Evolutionary conservation across 2,113 vertebrate species (phyloP).

Genomic region (Cathartes aura): DNA sequence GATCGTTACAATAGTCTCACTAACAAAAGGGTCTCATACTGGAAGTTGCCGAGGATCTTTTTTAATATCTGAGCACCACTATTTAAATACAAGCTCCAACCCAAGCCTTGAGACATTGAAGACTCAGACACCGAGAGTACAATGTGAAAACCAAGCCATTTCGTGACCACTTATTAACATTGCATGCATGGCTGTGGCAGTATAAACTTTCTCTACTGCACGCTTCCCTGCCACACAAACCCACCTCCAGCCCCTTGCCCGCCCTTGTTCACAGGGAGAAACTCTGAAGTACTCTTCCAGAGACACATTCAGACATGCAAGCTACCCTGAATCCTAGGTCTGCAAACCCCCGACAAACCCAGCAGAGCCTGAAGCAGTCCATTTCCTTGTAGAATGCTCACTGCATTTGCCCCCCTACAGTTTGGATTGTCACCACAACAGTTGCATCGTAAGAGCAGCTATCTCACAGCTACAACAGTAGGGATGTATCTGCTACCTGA

Average conservation of each 20-base stretch:
- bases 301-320: not conserved
- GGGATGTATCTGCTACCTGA: not conserved
- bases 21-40: not conserved
- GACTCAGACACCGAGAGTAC: not conserved
- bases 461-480: not conserved
- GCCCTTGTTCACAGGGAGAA: not conserved
- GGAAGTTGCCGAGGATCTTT: not conserved
- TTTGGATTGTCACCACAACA: not conserved
- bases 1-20: not conserved
- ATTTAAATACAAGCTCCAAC: not conserved
- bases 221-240: not conserved
- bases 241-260: not conserved
- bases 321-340: not conserved
- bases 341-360: not conserved
- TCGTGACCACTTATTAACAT: not conserved
- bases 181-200: not conserved
- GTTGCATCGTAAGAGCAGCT: not conserved
- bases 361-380: not conserved
- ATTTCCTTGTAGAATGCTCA: not conserved
- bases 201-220: not conserved
- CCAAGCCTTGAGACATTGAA: not conserved
- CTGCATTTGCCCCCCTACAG: not conserved
- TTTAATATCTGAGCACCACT: not conserved
- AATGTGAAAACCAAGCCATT: not conserved
- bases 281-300: not conserved